A percentile compares a stretch with the other conserved stretches of the same genome.
phyloP scores from a whole-genome alignment of 2,113 vertebrate genomes.

The Bufo bufo region DNA sequence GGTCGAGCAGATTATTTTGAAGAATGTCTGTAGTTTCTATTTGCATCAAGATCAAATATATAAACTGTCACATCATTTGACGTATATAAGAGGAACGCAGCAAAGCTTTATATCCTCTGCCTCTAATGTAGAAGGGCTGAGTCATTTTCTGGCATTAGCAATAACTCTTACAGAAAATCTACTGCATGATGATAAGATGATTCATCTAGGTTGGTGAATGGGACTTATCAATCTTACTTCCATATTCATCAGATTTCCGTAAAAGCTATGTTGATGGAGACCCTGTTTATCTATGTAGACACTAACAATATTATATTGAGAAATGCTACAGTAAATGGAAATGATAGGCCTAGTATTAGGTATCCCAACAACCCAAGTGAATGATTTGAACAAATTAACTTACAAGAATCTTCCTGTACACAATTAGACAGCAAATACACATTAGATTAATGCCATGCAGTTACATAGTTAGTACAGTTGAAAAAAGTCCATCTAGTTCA shows the following conservation, averaged over 20 bases:
- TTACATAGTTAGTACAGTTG: no score
- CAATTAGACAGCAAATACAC: background rate
- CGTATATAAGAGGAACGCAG: background rate
- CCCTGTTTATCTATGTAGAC: background rate
- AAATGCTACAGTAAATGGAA: background rate
- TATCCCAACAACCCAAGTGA: background rate
- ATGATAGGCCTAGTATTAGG: background rate
- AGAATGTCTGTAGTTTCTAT: slow-evolving; percentile 16
- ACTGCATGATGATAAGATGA: background rate
- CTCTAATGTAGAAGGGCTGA: background rate
- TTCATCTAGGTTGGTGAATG: background rate
- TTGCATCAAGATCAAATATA: slow-evolving; percentile 28
- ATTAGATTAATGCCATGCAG: no score
- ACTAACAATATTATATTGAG: background rate
- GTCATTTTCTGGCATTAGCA: background rate
- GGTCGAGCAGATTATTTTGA: slow-evolving; percentile 26
- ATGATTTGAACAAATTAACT: background rate
- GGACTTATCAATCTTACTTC: background rate
- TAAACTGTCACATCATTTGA: background rate
- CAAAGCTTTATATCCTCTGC: background rate
- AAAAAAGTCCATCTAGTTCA: no score
- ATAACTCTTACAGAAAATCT: background rate
- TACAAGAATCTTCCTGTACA: background rate
- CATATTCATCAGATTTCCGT: background rate
- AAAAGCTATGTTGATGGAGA: background rate